Percentiles rank a stretch among this genome's conserved stretches.
Conservation (phyloP, 2,113 vertebrate genomes). For the Zosterops hypoxanthus region DNA sequence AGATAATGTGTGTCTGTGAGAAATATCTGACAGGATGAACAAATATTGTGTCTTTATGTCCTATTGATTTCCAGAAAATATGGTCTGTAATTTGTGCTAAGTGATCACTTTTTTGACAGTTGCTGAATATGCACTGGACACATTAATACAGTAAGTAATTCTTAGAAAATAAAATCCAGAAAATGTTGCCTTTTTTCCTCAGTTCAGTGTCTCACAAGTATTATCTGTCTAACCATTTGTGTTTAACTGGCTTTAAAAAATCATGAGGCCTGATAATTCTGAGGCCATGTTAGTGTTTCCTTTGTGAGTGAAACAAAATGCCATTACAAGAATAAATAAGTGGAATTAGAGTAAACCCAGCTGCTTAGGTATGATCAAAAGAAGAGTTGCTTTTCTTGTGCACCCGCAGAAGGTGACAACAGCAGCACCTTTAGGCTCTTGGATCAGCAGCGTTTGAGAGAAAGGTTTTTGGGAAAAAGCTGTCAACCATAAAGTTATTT, state of each 20-base stretch:
- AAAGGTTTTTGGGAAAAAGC: not conserved
- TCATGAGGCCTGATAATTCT: not conserved
- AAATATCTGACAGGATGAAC: not conserved
- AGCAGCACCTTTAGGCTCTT: not conserved
- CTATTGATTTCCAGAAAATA: not conserved
- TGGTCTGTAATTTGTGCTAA: not conserved
- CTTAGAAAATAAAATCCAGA: not conserved
- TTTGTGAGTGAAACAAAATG: not conserved
- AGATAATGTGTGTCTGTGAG: not conserved
- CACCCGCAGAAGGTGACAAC: not conserved
- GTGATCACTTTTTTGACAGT: not conserved
- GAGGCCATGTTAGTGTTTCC: not conserved
- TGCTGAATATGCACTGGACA: not conserved
- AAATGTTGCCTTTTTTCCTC: not conserved
- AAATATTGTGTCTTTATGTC: not conserved
- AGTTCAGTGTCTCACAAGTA: not conserved
- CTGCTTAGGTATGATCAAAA: not conserved
- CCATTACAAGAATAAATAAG: not conserved
- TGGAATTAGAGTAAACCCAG: not conserved
- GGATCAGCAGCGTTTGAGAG: fast-evolving
- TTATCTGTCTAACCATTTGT: not conserved
- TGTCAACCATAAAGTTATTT: not conserved
- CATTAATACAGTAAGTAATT: not conserved
- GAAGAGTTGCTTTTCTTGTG: not conserved
- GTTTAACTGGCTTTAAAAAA: not conserved